Evolutionary conservation across 2,888 invertebrate species (phyloP), one percentile per base, ranked within the genome.

Genomic region (Helicoverpa assulta): DNA sequence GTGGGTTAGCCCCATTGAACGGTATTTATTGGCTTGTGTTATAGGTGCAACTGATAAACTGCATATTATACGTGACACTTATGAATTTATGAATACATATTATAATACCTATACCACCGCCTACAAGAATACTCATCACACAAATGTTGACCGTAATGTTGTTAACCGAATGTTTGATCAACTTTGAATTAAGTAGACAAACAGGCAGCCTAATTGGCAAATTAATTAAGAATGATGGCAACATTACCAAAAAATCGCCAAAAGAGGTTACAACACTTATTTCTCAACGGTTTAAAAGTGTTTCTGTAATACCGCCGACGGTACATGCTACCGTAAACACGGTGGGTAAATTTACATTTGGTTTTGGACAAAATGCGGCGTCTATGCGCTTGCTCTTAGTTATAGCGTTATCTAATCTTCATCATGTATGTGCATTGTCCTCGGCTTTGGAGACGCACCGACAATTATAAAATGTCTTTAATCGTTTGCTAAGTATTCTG

Each of bases 321-420:
- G 40, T 72, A 80, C 77, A 73, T 55, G 75, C 82, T 84, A 74
- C 84, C 80, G 77, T 81, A 80, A 73, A 83, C 70, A 83, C 26
- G 37, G 33, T 56, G 5, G 29, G 53, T 56, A 74, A 76, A 84
- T 83, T 80, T 80, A 82, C 84, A 74, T 60, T 81, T 67, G 70
- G 70, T 64, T 81, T 76, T 62, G 62, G 58, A 70, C 76, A 75
- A 73, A 79, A 74, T 26, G 78, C 77, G 80, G 75, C 72, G 56
- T 73, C 67, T 77, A 77, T 74, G 69, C 72, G 63, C 37, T 71
- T 74, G 69, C 72, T 61, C 43, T 78, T 55, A 73, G 70, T 73
- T 77, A 67, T 57, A 67, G 50, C 68, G 68, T 21, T 83, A 83
- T 83, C 80, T 83, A 81, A 82, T 83, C 84, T 73, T 67, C 62